Percentiles rank a stretch among this genome's conserved stretches.
Evolutionary conservation across 1,140 invertebrate species (phyloP).

Genomic region (Caenorhabditis inopinata): DNA sequence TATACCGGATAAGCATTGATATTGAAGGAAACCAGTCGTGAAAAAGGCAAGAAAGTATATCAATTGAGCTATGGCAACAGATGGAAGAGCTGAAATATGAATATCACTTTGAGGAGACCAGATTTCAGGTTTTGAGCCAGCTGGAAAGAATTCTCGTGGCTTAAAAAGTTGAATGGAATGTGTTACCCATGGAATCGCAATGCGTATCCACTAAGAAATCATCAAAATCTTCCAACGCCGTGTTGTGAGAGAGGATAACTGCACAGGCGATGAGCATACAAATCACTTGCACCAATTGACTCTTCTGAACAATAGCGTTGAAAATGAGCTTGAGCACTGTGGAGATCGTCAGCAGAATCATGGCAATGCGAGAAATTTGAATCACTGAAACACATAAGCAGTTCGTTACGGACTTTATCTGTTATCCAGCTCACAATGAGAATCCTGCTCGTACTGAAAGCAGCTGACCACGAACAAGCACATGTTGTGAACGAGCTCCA

Average conservation of each 20-base stretch:
- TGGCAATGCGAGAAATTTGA: background rate
- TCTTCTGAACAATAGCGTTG: background rate
- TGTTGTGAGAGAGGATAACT: slow-evolving; percentile 1
- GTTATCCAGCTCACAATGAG: background rate
- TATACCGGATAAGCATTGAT: background rate
- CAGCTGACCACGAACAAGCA: background rate
- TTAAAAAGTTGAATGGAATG: no score
- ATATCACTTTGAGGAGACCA: no score
- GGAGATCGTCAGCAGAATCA: background rate
- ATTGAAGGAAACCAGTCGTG: slow-evolving; percentile 6
- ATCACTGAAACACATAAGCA: background rate
- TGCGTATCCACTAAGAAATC: background rate
- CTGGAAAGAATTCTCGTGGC: no score
- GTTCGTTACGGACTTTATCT: no score
- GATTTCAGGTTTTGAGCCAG: no score
- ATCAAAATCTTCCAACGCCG: background rate
- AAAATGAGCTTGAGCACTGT: background rate
- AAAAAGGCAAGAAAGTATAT: slow-evolving; percentile 12
- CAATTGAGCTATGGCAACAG: background rate
- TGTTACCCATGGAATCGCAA: slow-evolving; percentile 19
- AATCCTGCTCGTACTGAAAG: background rate
- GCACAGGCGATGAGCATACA: background rate
- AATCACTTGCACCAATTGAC: background rate
- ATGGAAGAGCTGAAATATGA: background rate
- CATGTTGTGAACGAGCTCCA: background rate